Percentiles rank a stretch among this genome's conserved stretches.
Conservation (phyloP, 2,888 invertebrate genomes). For the Rhimphoctona megacephalus region DNA sequence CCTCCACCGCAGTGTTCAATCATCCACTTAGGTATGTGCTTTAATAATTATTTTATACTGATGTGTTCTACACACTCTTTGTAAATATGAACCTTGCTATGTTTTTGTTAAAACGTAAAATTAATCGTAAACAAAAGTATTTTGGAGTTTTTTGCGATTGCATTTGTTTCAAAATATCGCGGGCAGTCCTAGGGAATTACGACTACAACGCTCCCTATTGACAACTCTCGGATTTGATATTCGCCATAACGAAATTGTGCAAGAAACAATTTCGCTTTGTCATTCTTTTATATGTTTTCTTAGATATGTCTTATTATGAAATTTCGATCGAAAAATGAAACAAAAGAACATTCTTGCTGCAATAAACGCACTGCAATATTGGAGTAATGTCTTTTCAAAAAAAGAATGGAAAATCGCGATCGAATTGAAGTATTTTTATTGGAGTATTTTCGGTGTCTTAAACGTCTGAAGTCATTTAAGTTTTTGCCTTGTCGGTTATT, state of each 20-base stretch:
- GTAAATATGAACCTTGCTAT: not conserved
- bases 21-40: not conserved
- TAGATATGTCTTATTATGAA: too few relatives aligned
- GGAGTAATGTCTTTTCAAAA: not conserved
- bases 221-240: not conserved
- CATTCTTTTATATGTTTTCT: conserved; percentile 18
- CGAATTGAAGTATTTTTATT: not conserved
- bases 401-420: not conserved
- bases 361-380: not conserved
- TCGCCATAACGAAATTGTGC: conserved; percentile 10
- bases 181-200: conserved; percentile 29
- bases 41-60: not conserved
- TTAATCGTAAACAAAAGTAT: not conserved
- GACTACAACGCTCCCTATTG: conserved; percentile 18
- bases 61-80: not conserved
- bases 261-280: conserved; percentile 19
- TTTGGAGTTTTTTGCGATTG: not conserved
- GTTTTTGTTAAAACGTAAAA: not conserved
- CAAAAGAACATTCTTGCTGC: not conserved
- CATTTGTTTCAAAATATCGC: conserved; percentile 6
- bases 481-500: too few relatives aligned
- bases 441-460: too few relatives aligned
- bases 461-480: too few relatives aligned
- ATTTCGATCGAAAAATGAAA: not conserved
- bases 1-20: not conserved